A percentile compares a stretch with the other conserved stretches of the same genome.
These are phyloP conservation scores for Dromaius novaehollandiae DNA, from an alignment of 2,113 vertebrate genomes.

Conservation along the genomic window DNA sequence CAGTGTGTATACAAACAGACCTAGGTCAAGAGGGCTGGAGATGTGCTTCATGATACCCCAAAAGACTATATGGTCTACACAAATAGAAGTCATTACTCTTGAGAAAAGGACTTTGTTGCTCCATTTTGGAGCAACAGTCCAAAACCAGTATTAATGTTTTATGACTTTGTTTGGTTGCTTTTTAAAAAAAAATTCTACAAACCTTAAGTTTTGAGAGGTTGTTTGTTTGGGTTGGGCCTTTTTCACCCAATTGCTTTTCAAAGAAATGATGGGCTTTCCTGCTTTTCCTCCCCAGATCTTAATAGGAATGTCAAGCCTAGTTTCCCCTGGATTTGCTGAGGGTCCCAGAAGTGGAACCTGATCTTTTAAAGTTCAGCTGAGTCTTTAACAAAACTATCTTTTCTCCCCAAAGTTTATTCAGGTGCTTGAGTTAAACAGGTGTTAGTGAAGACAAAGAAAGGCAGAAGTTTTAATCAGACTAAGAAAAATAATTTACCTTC, in stretches of 20 bases:
- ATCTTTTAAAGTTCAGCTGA: background rate
- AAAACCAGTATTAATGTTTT: background rate
- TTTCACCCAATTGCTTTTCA: background rate
- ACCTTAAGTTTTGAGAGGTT: background rate
- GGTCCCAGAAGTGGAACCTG: background rate
- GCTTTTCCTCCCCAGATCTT: background rate
- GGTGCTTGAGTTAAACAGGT: slow-evolving; percentile 36
- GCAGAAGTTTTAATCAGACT: background rate
- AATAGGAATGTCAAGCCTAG: background rate
- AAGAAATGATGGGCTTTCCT: background rate
- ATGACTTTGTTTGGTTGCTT: background rate
- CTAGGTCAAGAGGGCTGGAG: rapidly evolving
- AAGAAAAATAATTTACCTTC: slow-evolving; percentile 23
- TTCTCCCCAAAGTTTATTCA: slow-evolving; percentile 34
- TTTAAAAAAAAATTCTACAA: background rate
- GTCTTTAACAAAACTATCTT: slow-evolving; percentile 21
- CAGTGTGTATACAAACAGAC: rapidly evolving
- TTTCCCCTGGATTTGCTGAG: background rate
- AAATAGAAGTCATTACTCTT: background rate
- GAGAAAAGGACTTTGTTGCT: background rate
- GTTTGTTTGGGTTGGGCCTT: background rate
- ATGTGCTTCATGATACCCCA: rapidly evolving
- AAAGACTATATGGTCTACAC: background rate
- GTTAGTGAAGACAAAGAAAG: slow-evolving; percentile 15
- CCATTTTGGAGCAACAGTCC: background rate